Evolutionary conservation across 2,113 vertebrate genomes (phyloP).

Genomic region (Syngnathus typhle): DNA sequence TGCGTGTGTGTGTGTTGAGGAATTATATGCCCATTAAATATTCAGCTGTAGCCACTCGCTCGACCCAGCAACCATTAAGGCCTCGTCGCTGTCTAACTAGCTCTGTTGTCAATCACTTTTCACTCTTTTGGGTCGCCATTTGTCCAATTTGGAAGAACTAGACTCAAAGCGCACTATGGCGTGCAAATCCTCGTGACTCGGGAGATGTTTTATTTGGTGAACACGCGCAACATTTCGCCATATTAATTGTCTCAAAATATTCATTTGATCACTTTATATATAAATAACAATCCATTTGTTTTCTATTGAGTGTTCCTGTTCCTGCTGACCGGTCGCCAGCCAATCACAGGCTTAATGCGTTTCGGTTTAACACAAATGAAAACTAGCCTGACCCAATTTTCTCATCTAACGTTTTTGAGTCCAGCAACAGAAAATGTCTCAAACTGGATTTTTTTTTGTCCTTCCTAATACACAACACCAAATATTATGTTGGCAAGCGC

Average conservation of each 20-base stretch:
- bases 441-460: too few relatives aligned
- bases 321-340: neutral
- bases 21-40: slow-evolving; percentile 78
- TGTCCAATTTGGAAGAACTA: slow-evolving; percentile 18
- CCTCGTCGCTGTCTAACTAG: slow-evolving; percentile 74
- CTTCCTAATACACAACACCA: too few relatives aligned
- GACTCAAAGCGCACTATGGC: neutral
- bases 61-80: slow-evolving; percentile 70
- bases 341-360: too few relatives aligned
- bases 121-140: slow-evolving; percentile 7
- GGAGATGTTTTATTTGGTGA: neutral
- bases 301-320: neutral
- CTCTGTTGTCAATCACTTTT: slow-evolving; percentile 75
- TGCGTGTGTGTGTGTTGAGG: slow-evolving; percentile 63
- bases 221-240: neutral
- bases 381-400: too few relatives aligned
- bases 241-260: neutral
- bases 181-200: neutral
- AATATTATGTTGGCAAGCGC: too few relatives aligned
- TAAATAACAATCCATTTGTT: neutral
- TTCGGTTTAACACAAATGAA: too few relatives aligned
- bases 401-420: too few relatives aligned
- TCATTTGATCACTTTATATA: neutral
- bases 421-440: too few relatives aligned
- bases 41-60: slow-evolving; percentile 56